Evolutionary conservation across 2,113 vertebrate species (phyloP), one percentile per base, ranked within the genome.

Genomic region (Austrofundulus limnaeus): DNA sequence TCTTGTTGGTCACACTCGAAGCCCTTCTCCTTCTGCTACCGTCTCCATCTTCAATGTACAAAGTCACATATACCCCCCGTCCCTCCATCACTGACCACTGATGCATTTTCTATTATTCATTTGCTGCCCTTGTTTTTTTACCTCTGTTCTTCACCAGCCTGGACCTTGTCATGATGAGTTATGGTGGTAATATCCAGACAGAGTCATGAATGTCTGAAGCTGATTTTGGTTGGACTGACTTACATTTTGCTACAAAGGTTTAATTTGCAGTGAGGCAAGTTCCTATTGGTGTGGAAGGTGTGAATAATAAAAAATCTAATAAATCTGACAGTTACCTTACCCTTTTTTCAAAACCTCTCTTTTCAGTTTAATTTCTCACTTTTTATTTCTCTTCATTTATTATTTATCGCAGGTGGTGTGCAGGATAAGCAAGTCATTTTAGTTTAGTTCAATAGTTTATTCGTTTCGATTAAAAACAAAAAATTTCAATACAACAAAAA

Each of bases 81-180:
- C 56, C 21, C 57, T 68, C 52, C 62, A 61, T 65, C 70, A 58
- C 67, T 75, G 78, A 81, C 68, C 69, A 72, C 61, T 54, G 10
- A 50, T 47, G 37, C 53, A 28, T 64, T 73, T 75, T 80, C 60
- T 78, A 84, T 84, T 80, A 78, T 78, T 80, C 53, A 74, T 78
- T 66, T 37, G 20, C 63, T 20, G 38, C 14, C 8, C 31, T 10
- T 10, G 34, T 66, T 53, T 59, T 34, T 21, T 63, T 67, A 51
- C 66, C 57, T 64, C 50, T 62, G 75, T 51, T 81, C 58, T 13
- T 60, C 78, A 66, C 56, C 53, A 67, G 59, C 39, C 25, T 58
- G 21, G 61, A 74, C 60, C 51, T 67, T 68, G 78, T 75, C 70
- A 66, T 25, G 43, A 82, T 77, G 75, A 81, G 19, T 78, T 69